Evolutionary conservation across 1,140 invertebrate species (phyloP).

Genomic region (Cydia pomonella): DNA sequence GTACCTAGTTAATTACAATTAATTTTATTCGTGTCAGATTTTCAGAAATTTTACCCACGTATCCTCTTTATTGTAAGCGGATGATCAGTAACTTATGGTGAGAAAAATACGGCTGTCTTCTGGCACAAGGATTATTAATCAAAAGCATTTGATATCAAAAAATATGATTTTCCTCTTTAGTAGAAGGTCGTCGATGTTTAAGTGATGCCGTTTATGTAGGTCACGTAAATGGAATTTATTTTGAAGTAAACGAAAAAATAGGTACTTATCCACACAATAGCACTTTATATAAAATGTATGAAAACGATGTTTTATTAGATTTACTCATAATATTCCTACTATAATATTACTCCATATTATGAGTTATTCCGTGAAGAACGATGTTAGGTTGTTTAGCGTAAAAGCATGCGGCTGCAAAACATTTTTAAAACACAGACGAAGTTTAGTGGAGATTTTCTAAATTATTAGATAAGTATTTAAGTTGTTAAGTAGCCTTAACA

Average conservation of each 20-base stretch:
- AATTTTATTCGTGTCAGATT: background rate
- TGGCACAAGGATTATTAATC: conserved; percentile 66
- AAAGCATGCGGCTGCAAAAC: too few relatives aligned
- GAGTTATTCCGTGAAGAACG: too few relatives aligned
- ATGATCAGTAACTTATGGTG: conserved; percentile 70
- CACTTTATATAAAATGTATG: background rate
- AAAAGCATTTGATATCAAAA: conserved; percentile 65
- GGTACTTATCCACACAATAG: background rate
- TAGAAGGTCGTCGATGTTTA: conserved; percentile 49
- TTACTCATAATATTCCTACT: too few relatives aligned
- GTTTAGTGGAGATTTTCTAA: too few relatives aligned
- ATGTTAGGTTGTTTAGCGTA: too few relatives aligned
- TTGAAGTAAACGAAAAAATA: background rate
- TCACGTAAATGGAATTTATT: conserved; percentile 38
- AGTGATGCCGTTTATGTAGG: conserved; percentile 46
- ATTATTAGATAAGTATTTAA: too few relatives aligned
- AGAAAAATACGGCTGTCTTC: conserved; percentile 68
- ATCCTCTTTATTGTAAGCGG: conserved; percentile 58
- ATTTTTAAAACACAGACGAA: too few relatives aligned
- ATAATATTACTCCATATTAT: too few relatives aligned
- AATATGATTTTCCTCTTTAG: conserved; percentile 60
- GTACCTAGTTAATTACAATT: too few relatives aligned
- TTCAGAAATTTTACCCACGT: conserved; percentile 20
- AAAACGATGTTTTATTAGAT: too few relatives aligned
- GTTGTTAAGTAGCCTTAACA: too few relatives aligned